Evolutionary conservation across 2,113 vertebrate genomes (phyloP), one percentile per base, ranked within the genome.

Genomic region (Aspidoscelis tigris): DNA sequence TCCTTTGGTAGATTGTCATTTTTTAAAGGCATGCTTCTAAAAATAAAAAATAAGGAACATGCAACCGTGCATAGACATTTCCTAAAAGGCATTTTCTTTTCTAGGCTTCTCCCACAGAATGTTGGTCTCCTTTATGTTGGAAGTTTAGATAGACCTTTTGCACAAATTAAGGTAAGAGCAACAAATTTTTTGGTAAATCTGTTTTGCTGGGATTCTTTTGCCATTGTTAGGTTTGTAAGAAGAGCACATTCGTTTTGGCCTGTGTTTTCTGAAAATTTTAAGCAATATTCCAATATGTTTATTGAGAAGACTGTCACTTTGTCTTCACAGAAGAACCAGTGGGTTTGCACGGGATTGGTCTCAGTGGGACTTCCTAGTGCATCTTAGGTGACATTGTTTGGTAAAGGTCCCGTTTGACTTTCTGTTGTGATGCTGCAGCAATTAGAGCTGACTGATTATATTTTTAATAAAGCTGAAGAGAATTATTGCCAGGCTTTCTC

Each of bases 51-150:
- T 26, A 80, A 47, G 83, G 61, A 61, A 0, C 0, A 78, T 71
- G 9, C 0, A 5, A 21, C 14, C 7, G 1, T 74, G 64, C 88
- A 88, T 79, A n/a, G 85, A 4, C 76, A 87, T 89, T 86, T 94
- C 84, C 90, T 92, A 92, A 94, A 88, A 93, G 71, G 84, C 86
- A 22, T 84, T 87, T 94, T 80, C 96, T 94, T 96, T 91, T 93
- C 50, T 94, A 99, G 98, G 94, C 94, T 99, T 84, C 92, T 99
- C 84, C 95, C 98, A 85, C 96, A 98, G 96, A 99, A 96, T 84
- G 95, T 99, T 92, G 98, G 99, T 85, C 93, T 99, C 91, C 98
- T 99, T 85, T 99, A 98, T 92, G 98, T 99, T 93, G 97, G 99
- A 95, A 98, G 93, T 95, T 98, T 98, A 89, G 98, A 99, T 91